phyloP scores from a whole-genome alignment of 2,888 invertebrate genomes.

The Cephalotes varians region DNA sequence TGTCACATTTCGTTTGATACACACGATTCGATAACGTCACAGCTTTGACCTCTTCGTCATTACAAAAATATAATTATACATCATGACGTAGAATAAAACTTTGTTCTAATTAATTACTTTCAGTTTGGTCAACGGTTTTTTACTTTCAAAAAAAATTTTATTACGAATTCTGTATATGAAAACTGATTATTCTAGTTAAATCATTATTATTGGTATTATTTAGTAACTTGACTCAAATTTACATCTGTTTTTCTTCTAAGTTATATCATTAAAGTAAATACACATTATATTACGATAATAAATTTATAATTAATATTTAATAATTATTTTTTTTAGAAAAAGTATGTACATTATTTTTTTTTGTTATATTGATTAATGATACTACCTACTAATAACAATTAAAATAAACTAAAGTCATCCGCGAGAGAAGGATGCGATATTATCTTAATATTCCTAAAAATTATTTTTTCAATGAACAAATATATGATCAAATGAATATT shows the following conservation, averaged over 20 bases:
- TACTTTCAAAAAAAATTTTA: background rate
- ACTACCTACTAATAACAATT: no score
- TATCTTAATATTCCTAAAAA: no score
- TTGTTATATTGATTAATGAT: background rate
- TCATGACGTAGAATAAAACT: background rate
- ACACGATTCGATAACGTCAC: conserved; percentile 39
- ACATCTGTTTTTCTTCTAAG: no score
- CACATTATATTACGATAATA: no score
- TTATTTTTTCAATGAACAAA: no score
- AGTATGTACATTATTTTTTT: background rate
- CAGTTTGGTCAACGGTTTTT: background rate
- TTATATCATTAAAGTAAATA: no score
- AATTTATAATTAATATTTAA: background rate
- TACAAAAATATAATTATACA: background rate
- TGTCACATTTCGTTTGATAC: conserved; percentile 46
- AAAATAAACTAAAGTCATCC: no score
- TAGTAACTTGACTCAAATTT: background rate
- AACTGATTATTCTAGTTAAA: background rate
- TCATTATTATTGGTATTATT: background rate
- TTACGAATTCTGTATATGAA: background rate
- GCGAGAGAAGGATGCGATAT: no score
- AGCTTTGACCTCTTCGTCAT: conserved; percentile 14
- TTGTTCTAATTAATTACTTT: background rate
- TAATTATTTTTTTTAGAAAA: background rate
- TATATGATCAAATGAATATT: no score